Evolutionary conservation across 2,113 vertebrate genomes (phyloP).

Genomic region (Ceuthmochares aereus): DNA sequence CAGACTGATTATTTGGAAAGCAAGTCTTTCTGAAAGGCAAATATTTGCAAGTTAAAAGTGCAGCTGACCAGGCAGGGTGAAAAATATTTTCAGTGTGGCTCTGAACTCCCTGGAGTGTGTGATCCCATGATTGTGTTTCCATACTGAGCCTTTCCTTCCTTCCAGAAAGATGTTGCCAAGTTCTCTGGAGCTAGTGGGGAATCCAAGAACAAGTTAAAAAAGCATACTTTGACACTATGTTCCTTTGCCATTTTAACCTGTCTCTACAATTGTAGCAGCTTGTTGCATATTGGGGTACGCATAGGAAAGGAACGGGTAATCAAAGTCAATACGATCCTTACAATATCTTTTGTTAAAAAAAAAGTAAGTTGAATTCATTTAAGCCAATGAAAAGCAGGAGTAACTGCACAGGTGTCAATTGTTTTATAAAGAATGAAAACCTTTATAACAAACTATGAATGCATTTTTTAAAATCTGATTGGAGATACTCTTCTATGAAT

Average conservation of each 20-base stretch:
- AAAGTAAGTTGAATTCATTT: not conserved
- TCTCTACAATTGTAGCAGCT: not conserved
- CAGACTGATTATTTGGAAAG: slow-evolving; percentile 1
- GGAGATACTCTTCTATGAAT: not conserved
- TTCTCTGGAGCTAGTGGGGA: not conserved
- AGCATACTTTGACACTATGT: not conserved
- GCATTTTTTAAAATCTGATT: not conserved
- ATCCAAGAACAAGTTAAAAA: not conserved
- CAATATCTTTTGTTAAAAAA: not conserved
- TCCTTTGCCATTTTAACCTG: not conserved
- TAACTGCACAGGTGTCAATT: not conserved
- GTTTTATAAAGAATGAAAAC: not conserved
- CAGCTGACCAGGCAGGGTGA: slow-evolving; percentile 44
- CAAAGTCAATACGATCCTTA: not conserved
- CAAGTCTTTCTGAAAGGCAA: slow-evolving; percentile 39
- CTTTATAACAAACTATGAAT: not conserved
- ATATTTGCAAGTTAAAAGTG: slow-evolving; percentile 53
- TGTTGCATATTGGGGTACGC: not conserved
- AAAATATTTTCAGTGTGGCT: slow-evolving; percentile 23
- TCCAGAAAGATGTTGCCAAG: slow-evolving; percentile 36
- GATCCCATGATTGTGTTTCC: not conserved
- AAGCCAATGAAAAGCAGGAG: not conserved
- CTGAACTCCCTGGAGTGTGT: slow-evolving; percentile 30
- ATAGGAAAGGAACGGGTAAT: not conserved
- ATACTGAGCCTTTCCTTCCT: slow-evolving; percentile 57